These are phyloP conservation scores for Artibeus lituratus DNA, from an alignment of 2,797 vertebrate species.

Conservation along the genomic window DNA sequence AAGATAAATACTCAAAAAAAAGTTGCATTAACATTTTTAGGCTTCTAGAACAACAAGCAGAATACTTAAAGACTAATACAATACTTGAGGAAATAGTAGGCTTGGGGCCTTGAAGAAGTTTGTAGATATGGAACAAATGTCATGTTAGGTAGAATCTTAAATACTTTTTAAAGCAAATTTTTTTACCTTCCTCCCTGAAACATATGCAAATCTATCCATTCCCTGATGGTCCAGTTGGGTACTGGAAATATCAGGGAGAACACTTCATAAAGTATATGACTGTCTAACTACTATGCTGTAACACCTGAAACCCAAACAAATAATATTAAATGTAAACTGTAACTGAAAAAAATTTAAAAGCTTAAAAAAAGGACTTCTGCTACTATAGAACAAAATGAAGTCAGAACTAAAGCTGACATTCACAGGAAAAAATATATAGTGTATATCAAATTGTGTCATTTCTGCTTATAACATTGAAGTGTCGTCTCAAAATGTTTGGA, in stretches of 20 bases:
- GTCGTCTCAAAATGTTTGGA: not conserved
- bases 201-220: not conserved
- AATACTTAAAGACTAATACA: not conserved
- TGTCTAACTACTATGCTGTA: not conserved
- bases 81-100: not conserved
- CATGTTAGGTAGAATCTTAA: not conserved
- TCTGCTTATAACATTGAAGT: not conserved
- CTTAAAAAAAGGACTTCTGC: not conserved
- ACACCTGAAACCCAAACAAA: not conserved
- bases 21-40: not conserved
- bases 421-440: not conserved
- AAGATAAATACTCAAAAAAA: slow-evolving; percentile 17
- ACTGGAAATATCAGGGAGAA: not conserved
- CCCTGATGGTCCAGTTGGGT: not conserved
- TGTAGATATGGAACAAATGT: not conserved
- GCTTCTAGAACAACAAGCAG: not conserved
- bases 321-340: not conserved
- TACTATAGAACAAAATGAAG: not conserved
- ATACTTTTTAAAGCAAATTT: not conserved
- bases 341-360: not conserved
- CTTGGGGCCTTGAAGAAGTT: not conserved
- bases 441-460: not conserved
- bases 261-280: not conserved
- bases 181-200: not conserved
- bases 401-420: not conserved